Evolutionary conservation across 2,113 vertebrate species (phyloP), one percentile per base, ranked within the genome.

Genomic region (Scomber japonicus): DNA sequence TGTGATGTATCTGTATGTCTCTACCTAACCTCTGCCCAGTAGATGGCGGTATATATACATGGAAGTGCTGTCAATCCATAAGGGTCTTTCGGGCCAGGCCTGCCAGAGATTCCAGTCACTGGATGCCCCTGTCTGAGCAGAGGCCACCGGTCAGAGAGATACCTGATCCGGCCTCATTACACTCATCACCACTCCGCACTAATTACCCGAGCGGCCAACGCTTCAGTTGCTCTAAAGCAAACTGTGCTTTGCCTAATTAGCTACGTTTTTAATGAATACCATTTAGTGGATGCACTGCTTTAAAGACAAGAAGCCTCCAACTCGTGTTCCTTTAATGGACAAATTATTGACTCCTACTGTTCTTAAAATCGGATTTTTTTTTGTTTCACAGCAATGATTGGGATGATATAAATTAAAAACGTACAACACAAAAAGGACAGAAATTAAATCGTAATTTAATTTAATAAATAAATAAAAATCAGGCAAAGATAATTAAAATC

Each of bases 41-140:
- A 95, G 95, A 93, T 95, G 95, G 94, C 91, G 80, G 59, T 95
- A 84, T 60, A 85, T 55, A 78, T 87, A 86, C 93, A 89, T 59
- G 56, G 60, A 91, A 90, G 53, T 15, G 13, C 24, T 27, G 1
- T 5, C 17, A 62, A 30, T 19, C 50, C 0, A 0, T 1, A 16
- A 6, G 19, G 7, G 35, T 40, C 8, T 6, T 13, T 2, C 8
- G 61, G 71, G 61, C 53, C 15, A 48, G 80, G 91, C 73, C 84
- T 71, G 46, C 24, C 63, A 10, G 45, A 27, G 24, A 59, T 64
- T 48, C 44, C 44, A 50, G 78, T 57, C 73, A 11, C 48, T 10
- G 24, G 14, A 60, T 53, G 80, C 21, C 70, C 48, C n/a, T 17
- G 69, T 50, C 3, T 24, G 81, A 77, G 80, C 78, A 44, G 74